Evolutionary conservation across 2,888 invertebrate species (phyloP), one percentile per base, ranked within the genome.

Genomic region (Dioctria rufipes): DNA sequence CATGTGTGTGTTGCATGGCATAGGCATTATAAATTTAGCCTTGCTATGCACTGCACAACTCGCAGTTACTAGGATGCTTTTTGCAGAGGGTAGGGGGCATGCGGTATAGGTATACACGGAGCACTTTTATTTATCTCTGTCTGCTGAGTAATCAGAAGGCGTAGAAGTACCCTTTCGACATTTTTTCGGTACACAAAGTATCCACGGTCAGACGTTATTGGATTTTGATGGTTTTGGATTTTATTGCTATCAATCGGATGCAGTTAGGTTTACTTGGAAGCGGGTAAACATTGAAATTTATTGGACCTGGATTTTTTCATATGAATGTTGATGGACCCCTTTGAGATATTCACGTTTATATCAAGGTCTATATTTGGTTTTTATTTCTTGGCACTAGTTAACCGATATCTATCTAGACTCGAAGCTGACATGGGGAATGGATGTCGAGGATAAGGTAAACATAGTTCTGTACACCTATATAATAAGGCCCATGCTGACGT

Each of bases 81-180:
- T 25, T 25, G 25, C 13, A 40, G 54, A 54, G 5, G 25, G 11
- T 8, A 9, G 69, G 2, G 49, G 71, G 8, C n/a, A n/a, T 54
- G 54, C 37, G 58, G 71, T n/a, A 60, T 11, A 54, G 71, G 54
- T 13, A 67, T 51, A 71, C 40, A 40, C 39, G 39, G 25, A 25
- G n/a, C 51, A 39, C 42, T 11, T 71, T 71, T 71, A 71, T 71
- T 71, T 71, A 43, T 71, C 71, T 51, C 42, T 54, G 71, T 71
- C 71, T 71, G 71, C 71, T 71, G 71, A 71, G 71, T 71, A 71
- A 71, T 51, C 71, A 54, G 71, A 54, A 71, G 71, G 40, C 71
- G 37, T 37, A 71, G 54, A 54, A 71, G 71, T 40, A 39, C 54
- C 9, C 54, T 71, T 54, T 49, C 3, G 40, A 54, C 71, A 9